Evolutionary conservation across 2,797 vertebrate species (phyloP).

Genomic region (Tolypeutes matacus): DNA sequence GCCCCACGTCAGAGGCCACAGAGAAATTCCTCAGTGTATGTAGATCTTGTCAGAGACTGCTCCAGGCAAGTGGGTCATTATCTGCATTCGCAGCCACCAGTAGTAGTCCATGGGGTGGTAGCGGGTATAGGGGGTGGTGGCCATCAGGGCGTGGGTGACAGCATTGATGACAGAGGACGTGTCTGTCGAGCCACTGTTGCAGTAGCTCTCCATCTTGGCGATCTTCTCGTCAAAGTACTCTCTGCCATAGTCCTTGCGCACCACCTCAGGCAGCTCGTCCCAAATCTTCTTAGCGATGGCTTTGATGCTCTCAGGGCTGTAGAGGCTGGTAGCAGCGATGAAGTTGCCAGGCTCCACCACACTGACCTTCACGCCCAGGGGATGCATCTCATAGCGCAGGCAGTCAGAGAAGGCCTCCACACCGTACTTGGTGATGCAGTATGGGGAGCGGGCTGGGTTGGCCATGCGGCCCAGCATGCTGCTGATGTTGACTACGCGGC

Average conservation of each 20-base stretch:
- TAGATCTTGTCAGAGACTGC: slow-evolving; percentile 89
- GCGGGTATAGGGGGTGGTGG: slow-evolving; percentile 87
- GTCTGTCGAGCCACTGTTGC: slow-evolving; percentile 87
- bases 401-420: slow-evolving; percentile 92
- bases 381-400: slow-evolving; percentile 90
- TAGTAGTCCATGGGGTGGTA: slow-evolving; percentile 92
- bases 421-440: slow-evolving; percentile 91
- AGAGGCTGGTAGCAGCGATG: slow-evolving; percentile 89
- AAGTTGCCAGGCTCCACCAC: slow-evolving; percentile 91
- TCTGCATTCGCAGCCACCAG: slow-evolving; percentile 91
- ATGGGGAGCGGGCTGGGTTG: slow-evolving; percentile 88
- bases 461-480: slow-evolving; percentile 91
- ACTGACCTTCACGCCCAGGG: slow-evolving; percentile 89
- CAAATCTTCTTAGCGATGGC: slow-evolving; percentile 90
- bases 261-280: slow-evolving; percentile 88
- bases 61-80: slow-evolving; percentile 90
- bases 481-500: slow-evolving; percentile 90
- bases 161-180: slow-evolving; percentile 86
- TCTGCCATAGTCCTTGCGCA: slow-evolving; percentile 89
- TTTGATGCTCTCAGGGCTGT: slow-evolving; percentile 89
- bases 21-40: slow-evolving; percentile 83
- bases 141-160: slow-evolving; percentile 87
- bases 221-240: slow-evolving; percentile 90
- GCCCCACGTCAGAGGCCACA: not conserved
- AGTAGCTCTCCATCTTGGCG: slow-evolving; percentile 88